Evolutionary conservation across 2,797 vertebrate species (phyloP).

Genomic region (Cyprinodon diabolis): DNA sequence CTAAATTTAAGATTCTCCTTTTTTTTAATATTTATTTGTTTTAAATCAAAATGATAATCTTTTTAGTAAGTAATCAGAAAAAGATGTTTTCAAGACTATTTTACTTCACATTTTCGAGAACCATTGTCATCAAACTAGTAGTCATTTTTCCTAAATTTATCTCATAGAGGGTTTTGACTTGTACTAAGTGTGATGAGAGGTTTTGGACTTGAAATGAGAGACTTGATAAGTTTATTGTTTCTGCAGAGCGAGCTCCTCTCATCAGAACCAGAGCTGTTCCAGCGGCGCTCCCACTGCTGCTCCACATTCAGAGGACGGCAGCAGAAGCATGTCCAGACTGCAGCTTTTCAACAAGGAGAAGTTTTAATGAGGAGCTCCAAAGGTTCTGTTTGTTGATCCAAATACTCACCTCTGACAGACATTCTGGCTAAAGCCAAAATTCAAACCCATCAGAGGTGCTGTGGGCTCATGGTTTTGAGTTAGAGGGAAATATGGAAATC

Average conservation of each 20-base stretch:
- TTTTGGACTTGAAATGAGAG: no score
- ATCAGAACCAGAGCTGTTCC: constrained; percentile 19
- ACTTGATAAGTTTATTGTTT: no score
- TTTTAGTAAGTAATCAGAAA: no score
- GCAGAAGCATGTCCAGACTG: constrained; percentile 19
- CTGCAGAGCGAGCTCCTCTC: constrained; percentile 15
- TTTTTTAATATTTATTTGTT: no score
- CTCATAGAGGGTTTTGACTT: no score
- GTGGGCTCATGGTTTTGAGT: constrained; percentile 44
- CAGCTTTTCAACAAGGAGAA: constrained; percentile 35
- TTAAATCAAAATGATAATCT: no score
- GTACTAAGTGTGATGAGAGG: no score
- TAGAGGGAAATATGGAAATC: constrained; percentile 56
- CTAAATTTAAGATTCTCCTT: no score
- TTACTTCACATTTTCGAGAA: no score
- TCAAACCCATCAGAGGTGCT: constrained; percentile 30
- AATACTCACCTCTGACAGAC: constrained; percentile 41
- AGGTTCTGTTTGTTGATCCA: constrained; percentile 47
- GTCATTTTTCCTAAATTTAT: no score
- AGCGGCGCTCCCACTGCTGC: not conserved
- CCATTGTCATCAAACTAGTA: no score
- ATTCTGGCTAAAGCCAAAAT: constrained; percentile 27
- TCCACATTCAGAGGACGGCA: constrained; percentile 39
- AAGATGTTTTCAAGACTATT: no score
- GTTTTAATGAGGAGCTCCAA: constrained; percentile 31